Evolutionary conservation across 1,140 invertebrate genomes (phyloP), one percentile per base, ranked within the genome.

Genomic region (Atta colombica): DNA sequence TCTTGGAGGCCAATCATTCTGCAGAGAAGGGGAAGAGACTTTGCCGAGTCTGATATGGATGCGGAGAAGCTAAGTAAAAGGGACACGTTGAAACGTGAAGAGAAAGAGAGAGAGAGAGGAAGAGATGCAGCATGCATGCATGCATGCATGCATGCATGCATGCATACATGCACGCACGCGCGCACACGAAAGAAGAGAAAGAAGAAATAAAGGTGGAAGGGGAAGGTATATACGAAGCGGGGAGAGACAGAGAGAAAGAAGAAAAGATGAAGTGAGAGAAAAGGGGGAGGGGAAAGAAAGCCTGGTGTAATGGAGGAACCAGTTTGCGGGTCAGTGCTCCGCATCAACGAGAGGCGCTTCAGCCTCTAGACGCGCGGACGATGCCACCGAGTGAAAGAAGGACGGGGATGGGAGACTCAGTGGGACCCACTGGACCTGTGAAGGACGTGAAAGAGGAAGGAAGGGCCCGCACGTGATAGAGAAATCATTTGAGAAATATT

Each of bases 311-410:
- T 91, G 91, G 91, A 87, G 90, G 91, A 92, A 92, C 91, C 90
- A 91, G 91, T 92, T 92, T 92, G 91, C 91, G 91, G 91, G 91
- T 92, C 91, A 92, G 91, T 92, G 89, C 89, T 91, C 89, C 87
- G 90, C 90, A 89, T 91, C 90, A 91, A 69, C 82, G 90, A 89
- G 90, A 88, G 88, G 88, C 88, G 90, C 89, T 90, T 91, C 77
- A 90, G 89, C 82, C 77, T 86, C 81, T 80, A 90, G 89, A 90
- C 89, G 89, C 82, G 82, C 87, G 89, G 89, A 90, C 89, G 89
- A 90, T 90, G 89, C 88, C 89, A 90, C 81, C 80, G 88, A 80
- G 89, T 88, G 86, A 90, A 90, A 90, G 86, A 90, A 90, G 89
- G 89, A 90, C 86, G 85, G 71, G 58, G 77, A 89, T 63, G 85